Conservation (phyloP, 2,113 vertebrate species). For the Limnothrissa miodon region DNA sequence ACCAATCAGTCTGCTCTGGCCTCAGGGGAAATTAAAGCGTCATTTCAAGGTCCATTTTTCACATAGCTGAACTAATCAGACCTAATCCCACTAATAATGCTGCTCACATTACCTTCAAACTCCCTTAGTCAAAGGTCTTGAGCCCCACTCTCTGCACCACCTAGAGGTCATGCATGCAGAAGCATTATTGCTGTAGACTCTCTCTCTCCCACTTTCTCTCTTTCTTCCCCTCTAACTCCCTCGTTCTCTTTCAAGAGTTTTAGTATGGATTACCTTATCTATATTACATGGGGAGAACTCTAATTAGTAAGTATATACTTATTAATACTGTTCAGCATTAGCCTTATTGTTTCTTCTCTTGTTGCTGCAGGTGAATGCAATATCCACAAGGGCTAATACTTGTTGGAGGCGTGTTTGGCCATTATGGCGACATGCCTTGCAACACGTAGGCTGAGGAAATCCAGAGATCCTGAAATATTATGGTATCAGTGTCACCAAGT, state of each 20-base stretch:
- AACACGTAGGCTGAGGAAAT: constrained; percentile 45
- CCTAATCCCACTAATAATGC: constrained; percentile 58
- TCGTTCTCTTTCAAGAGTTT: not conserved
- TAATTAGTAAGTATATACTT: not conserved
- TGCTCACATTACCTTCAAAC: constrained; percentile 42
- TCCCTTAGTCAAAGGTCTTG: not conserved
- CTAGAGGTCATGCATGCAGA: not conserved
- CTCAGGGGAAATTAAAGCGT: constrained; percentile 15
- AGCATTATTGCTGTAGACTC: not conserved
- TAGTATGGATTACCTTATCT: not conserved
- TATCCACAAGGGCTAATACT: not conserved
- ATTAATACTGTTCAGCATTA: not conserved
- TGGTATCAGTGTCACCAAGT: constrained; percentile 40
- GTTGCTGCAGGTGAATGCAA: not conserved
- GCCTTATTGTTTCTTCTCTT: not conserved
- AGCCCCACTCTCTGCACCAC: not conserved
- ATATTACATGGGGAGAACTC: not conserved
- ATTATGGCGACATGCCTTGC: constrained; percentile 15
- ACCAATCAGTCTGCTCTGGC: no score
- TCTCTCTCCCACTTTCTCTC: not conserved
- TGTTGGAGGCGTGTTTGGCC: not conserved
- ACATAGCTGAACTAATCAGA: constrained; percentile 56
- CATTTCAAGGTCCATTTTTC: constrained; percentile 30
- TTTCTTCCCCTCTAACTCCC: not conserved
- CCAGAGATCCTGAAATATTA: constrained; percentile 40